Conservation (phyloP, 1,140 invertebrate genomes). For the Pseudomyrmex cubaensis region DNA sequence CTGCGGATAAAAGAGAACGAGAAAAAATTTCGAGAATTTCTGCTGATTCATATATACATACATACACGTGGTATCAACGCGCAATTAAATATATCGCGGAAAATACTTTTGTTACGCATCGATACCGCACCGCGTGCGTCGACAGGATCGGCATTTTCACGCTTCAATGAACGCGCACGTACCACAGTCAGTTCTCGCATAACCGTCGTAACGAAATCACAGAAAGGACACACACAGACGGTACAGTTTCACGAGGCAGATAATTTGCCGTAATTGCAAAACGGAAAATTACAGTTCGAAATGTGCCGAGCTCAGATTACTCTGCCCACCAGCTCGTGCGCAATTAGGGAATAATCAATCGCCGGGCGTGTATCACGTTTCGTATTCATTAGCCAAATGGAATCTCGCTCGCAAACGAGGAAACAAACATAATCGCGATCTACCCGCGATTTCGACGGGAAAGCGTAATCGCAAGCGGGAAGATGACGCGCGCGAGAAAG, state of each 20-base stretch:
- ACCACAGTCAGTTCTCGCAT: slow-evolving; percentile 22
- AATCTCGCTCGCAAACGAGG: slow-evolving; percentile 49
- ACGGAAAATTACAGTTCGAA: slow-evolving; percentile 59
- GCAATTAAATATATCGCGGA: slow-evolving; percentile 43
- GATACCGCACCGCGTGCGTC: background rate
- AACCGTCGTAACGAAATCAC: slow-evolving; percentile 46
- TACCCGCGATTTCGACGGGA: slow-evolving; percentile 1
- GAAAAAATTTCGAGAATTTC: slow-evolving; percentile 15
- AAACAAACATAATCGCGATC: slow-evolving; percentile 58
- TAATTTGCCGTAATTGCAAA: slow-evolving; percentile 60
- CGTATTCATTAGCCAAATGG: slow-evolving; percentile 60
- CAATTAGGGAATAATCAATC: slow-evolving; percentile 62
- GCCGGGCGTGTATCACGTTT: slow-evolving; percentile 51
- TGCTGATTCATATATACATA: background rate
- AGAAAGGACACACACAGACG: slow-evolving; percentile 33
- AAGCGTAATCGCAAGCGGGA: background rate
- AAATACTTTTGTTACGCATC: slow-evolving; percentile 40
- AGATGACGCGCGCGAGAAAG: background rate
- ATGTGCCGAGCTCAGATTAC: slow-evolving; percentile 56
- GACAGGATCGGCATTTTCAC: slow-evolving; percentile 45
- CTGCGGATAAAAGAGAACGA: background rate
- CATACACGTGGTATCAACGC: background rate
- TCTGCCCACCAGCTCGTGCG: slow-evolving; percentile 36
- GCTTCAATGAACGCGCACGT: slow-evolving; percentile 8
- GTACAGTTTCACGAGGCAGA: slow-evolving; percentile 43